phyloP scores from a whole-genome alignment of 2,888 invertebrate genomes.

The Ramazzottius varieornatus region DNA sequence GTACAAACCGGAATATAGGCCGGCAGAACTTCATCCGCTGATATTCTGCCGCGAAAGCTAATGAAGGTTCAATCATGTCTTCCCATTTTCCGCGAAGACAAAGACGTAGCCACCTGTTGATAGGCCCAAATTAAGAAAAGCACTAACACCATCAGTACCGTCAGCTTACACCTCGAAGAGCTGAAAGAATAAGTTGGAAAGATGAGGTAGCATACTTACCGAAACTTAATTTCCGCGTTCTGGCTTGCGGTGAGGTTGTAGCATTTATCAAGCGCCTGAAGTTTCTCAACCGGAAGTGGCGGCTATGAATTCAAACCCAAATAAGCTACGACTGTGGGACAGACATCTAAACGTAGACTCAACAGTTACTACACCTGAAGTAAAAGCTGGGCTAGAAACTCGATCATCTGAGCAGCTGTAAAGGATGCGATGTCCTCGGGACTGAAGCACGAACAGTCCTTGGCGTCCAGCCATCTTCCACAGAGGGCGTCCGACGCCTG shows the following conservation, averaged over 20 bases:
- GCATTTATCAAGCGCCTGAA: slow-evolving; percentile 33
- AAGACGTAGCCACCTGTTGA: slow-evolving; percentile 45
- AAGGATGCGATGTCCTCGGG: slow-evolving; percentile 31
- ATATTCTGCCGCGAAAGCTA: slow-evolving; percentile 50
- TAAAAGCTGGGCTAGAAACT: slow-evolving; percentile 40
- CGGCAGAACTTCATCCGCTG: slow-evolving; percentile 75
- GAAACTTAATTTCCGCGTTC: slow-evolving; percentile 47
- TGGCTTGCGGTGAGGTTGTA: slow-evolving; percentile 38
- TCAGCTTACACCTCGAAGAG: no score
- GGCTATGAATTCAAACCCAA: slow-evolving; percentile 14
- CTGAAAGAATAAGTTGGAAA: slow-evolving; percentile 6
- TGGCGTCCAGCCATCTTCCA: slow-evolving; percentile 29
- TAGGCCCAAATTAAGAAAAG: not conserved
- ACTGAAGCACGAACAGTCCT: slow-evolving; percentile 23
- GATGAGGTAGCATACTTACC: slow-evolving; percentile 17
- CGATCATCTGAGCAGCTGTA: slow-evolving; percentile 36
- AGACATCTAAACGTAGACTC: not conserved
- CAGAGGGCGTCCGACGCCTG: slow-evolving; percentile 34
- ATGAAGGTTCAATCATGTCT: slow-evolving; percentile 35
- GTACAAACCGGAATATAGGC: slow-evolving; percentile 44
- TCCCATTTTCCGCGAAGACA: slow-evolving; percentile 45
- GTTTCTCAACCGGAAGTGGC: slow-evolving; percentile 30
- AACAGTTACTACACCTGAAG: slow-evolving; percentile 19
- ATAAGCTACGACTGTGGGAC: not conserved
- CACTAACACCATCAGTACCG: no score